Evolutionary conservation across 2,888 invertebrate genomes (phyloP).

Genomic region (Galeruca laticollis): DNA sequence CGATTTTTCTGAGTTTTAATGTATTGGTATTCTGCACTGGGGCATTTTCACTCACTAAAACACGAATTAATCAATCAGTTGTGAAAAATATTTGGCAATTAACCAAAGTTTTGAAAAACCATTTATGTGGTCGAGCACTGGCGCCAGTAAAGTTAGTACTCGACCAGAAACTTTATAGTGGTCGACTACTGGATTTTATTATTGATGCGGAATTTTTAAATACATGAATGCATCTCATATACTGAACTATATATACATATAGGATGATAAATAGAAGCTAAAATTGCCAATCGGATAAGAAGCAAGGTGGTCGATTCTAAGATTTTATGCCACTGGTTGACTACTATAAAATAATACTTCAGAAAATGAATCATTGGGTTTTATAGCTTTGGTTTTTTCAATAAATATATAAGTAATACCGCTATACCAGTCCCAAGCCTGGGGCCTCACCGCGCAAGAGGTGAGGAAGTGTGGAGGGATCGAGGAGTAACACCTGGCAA

Average conservation of each 20-base stretch:
- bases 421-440: no score
- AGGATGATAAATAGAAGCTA: not conserved
- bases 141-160: not conserved
- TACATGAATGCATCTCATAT: not conserved
- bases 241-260: not conserved
- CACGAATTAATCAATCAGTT: no score
- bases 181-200: constrained; percentile 26
- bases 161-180: constrained; percentile 11
- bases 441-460: no score
- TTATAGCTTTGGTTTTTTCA: no score
- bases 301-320: constrained; percentile 13
- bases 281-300: constrained; percentile 8
- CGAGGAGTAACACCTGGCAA: no score
- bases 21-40: no score
- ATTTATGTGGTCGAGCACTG: not conserved
- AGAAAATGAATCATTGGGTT: not conserved
- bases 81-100: no score
- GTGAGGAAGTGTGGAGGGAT: no score
- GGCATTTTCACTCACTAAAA: no score
- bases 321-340: constrained; percentile 12
- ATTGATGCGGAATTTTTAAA: not conserved
- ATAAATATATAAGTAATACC: no score
- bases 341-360: constrained; percentile 1
- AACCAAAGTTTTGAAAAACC: not conserved
- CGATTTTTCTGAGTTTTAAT: no score